A percentile compares a stretch with the other conserved stretches of the same genome.
phyloP scores from a whole-genome alignment of 1,140 invertebrate species.

The Eumeta japonica region DNA sequence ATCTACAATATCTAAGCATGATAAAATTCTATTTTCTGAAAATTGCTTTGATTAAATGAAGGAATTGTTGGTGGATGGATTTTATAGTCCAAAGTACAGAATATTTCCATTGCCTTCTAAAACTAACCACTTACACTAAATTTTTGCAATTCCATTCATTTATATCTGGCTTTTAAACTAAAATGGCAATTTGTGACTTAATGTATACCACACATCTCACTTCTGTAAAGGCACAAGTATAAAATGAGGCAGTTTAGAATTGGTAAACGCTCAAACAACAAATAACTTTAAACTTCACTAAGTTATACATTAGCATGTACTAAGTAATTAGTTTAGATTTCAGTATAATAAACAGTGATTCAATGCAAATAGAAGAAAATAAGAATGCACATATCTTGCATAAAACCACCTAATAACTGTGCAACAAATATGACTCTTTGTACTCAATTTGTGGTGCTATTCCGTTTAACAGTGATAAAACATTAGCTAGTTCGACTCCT shows the following conservation, averaged over 20 bases:
- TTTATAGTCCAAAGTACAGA: too few species aligned
- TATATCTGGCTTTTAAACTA: constrained; percentile 50
- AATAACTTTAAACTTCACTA: too few species aligned
- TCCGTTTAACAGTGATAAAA: constrained; percentile 38
- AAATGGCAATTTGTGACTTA: constrained; percentile 55
- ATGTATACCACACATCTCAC: constrained; percentile 44
- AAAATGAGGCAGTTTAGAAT: too few species aligned
- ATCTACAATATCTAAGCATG: too few species aligned
- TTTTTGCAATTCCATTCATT: too few species aligned
- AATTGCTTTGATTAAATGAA: too few species aligned
- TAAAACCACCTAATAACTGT: constrained; percentile 25
- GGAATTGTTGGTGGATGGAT: too few species aligned
- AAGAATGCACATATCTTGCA: constrained; percentile 46
- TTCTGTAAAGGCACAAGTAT: constrained; percentile 51
- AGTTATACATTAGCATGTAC: constrained; percentile 14
- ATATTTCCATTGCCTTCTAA: too few species aligned
- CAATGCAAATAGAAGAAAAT: constrained; percentile 44
- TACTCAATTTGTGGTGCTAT: constrained; percentile 29
- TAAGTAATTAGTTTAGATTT: constrained; percentile 22
- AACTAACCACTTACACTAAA: constrained; percentile 31
- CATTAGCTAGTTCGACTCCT: constrained; percentile 34
- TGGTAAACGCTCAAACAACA: too few species aligned
- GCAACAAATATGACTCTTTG: constrained; percentile 29
- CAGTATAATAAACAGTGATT: constrained; percentile 24
- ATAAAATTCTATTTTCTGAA: too few species aligned